A percentile compares a stretch with the other conserved stretches of the same genome.
These are phyloP conservation scores for Pteromalus puparum DNA, from an alignment of 1,140 invertebrate genomes.

Conservation along the genomic window DNA sequence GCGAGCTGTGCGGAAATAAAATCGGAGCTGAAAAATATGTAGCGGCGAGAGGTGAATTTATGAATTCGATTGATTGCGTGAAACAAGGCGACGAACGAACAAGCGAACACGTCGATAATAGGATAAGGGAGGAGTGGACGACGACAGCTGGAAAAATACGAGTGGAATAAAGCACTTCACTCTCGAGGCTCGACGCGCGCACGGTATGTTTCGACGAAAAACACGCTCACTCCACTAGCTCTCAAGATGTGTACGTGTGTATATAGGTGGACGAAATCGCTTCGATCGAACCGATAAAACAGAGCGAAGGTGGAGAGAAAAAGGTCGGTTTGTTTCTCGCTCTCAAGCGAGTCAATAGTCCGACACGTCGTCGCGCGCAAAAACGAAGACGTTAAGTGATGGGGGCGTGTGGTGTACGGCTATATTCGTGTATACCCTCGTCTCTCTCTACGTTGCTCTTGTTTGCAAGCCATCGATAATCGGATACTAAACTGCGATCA, in stretches of 20 bases:
- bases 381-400: neutral
- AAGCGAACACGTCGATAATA: neutral
- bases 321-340: neutral
- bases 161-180: slow-evolving; percentile 27
- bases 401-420: neutral
- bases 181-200: neutral
- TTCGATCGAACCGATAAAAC: neutral
- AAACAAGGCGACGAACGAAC: neutral
- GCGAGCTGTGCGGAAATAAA: neutral
- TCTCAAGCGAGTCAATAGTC: neutral
- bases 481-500: no score
- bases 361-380: neutral
- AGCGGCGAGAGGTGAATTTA: neutral
- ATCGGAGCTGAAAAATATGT: neutral
- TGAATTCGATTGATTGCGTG: neutral
- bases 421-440: neutral
- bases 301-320: neutral
- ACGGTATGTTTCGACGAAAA: slow-evolving; percentile 4
- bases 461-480: neutral
- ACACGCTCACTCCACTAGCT: neutral
- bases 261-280: neutral
- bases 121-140: neutral
- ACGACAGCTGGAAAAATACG: slow-evolving; percentile 24
- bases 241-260: neutral
- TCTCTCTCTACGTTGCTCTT: neutral